Evolutionary conservation across 2,888 invertebrate genomes (phyloP).

Genomic region (Hanleya hanleyi): DNA sequence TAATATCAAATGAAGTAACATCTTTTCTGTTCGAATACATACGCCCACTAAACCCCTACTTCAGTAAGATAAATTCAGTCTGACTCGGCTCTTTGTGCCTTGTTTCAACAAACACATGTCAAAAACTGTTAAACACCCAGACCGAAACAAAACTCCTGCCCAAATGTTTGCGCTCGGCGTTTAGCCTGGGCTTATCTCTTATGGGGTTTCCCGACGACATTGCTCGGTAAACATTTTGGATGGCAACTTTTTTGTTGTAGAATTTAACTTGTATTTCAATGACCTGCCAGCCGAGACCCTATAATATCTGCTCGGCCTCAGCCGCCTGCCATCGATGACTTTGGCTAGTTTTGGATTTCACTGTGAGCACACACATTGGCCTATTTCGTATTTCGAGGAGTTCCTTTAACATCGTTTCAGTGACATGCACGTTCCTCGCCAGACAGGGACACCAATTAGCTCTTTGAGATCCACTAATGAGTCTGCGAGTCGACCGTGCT

Average conservation of each 20-base stretch:
- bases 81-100: background rate
- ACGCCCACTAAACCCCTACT: slow-evolving; percentile 5
- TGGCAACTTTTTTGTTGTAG: slow-evolving; percentile 3
- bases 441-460: background rate
- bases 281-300: background rate
- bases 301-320: background rate
- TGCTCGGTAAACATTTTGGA: background rate
- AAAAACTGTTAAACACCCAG: background rate
- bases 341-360: background rate
- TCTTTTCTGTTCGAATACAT: background rate
- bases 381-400: background rate
- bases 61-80: background rate
- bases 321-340: background rate
- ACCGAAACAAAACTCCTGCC: background rate
- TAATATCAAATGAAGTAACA: too few species aligned
- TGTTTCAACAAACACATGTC: slow-evolving; percentile 10
- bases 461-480: background rate
- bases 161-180: background rate
- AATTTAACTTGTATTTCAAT: background rate
- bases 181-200: background rate
- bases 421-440: background rate
- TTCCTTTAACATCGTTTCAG: background rate
- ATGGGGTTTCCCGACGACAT: background rate
- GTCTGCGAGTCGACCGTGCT: background rate
- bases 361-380: background rate